phyloP scores from a whole-genome alignment of 2,113 vertebrate genomes.

The Melanocharis versteri region DNA sequence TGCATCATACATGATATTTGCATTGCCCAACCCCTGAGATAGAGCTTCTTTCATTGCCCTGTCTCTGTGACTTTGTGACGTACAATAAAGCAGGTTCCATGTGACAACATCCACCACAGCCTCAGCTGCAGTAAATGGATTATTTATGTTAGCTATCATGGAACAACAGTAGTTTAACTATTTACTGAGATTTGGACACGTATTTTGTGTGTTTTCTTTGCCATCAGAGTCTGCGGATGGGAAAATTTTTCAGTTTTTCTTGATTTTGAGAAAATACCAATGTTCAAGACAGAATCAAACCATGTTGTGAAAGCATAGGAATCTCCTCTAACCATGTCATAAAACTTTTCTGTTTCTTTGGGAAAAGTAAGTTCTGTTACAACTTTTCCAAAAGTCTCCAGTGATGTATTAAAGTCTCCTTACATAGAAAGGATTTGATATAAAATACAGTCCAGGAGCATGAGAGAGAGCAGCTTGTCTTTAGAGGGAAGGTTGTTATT shows the following conservation, averaged over 20 bases:
- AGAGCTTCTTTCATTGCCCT: not conserved
- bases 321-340: not conserved
- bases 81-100: not conserved
- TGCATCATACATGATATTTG: not conserved
- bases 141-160: not conserved
- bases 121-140: not conserved
- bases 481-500: conserved; percentile 34
- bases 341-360: conserved; percentile 9
- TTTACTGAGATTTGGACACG: not conserved
- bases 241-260: not conserved
- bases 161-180: not conserved
- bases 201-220: not conserved
- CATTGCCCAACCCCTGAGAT: not conserved
- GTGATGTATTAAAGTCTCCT: conserved; percentile 40
- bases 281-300: not conserved
- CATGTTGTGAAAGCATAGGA: not conserved
- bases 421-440: conserved; percentile 21
- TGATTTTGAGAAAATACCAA: not conserved
- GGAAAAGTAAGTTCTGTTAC: conserved; percentile 1
- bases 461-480: conserved; percentile 37
- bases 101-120: not conserved
- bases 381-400: conserved; percentile 29
- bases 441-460: conserved; percentile 40
- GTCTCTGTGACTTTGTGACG: not conserved
- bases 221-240: not conserved